Evolutionary conservation across 2,888 invertebrate species (phyloP).

Genomic region (Prosapia bicincta): DNA sequence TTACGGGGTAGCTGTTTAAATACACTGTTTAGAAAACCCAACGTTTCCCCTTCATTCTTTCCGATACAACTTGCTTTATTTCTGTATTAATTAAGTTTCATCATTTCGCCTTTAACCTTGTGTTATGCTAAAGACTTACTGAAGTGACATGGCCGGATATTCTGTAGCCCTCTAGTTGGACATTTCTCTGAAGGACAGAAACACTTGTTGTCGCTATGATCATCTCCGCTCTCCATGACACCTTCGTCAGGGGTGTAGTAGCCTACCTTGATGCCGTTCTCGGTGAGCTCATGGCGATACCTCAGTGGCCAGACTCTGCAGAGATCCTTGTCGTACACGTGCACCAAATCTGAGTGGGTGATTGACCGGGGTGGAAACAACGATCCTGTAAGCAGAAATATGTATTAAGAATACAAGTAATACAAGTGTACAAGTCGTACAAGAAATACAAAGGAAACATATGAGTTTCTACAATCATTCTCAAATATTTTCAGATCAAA

Average conservation of each 20-base stretch:
- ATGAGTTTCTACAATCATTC: too few relatives aligned
- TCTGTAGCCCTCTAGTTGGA: constrained; percentile 72
- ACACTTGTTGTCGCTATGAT: constrained; percentile 69
- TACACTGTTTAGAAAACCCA: too few relatives aligned
- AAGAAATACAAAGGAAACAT: too few relatives aligned
- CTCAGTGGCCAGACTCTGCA: constrained; percentile 75
- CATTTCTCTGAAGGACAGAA: constrained; percentile 68
- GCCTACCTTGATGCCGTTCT: constrained; percentile 51
- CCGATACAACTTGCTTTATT: too few relatives aligned
- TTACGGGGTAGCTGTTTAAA: too few relatives aligned
- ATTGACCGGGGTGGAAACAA: constrained; percentile 77
- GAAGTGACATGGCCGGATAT: constrained; percentile 83
- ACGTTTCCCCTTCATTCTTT: too few relatives aligned
- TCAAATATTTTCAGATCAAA: too few relatives aligned
- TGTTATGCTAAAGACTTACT: constrained; percentile 56
- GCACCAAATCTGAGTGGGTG: constrained; percentile 64
- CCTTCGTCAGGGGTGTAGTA: constrained; percentile 65
- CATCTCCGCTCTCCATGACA: constrained; percentile 59
- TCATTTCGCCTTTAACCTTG: too few relatives aligned
- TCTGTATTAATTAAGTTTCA: too few relatives aligned
- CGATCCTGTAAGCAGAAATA: constrained; percentile 58
- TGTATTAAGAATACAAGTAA: too few relatives aligned
- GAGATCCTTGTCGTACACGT: constrained; percentile 82
- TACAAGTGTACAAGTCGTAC: too few relatives aligned
- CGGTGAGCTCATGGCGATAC: constrained; percentile 59